phyloP scores from a whole-genome alignment of 2,113 vertebrate species.

The Monopterus albus region DNA sequence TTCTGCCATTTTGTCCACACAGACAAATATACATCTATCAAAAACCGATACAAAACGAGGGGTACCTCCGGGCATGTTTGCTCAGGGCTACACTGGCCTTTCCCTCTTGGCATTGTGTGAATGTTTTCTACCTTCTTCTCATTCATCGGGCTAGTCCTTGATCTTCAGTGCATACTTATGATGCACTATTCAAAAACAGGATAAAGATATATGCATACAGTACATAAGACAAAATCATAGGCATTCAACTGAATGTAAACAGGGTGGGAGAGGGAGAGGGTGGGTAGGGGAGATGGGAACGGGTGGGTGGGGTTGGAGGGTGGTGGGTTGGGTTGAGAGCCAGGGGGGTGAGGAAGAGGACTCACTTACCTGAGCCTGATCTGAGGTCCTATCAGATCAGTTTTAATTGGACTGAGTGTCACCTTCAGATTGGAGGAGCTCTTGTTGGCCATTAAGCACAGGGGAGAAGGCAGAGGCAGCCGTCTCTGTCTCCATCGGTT shows the following conservation, averaged over 20 bases:
- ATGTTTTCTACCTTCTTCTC: constrained; percentile 93
- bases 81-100: constrained; percentile 99
- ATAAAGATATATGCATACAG: constrained; percentile 80
- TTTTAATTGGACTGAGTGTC: constrained; percentile 99
- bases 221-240: constrained; percentile 81
- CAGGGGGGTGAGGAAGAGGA: constrained; percentile 88
- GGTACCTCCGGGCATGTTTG: constrained; percentile 97
- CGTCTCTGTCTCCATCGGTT: constrained; percentile 91
- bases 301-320: constrained; percentile 71
- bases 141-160: constrained; percentile 94
- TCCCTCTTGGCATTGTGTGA: constrained; percentile 94
- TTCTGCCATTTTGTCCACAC: constrained; percentile 69
- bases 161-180: constrained; percentile 99
- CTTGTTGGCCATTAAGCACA: constrained; percentile 97
- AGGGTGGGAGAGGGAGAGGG: constrained; percentile 84
- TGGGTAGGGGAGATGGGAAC: constrained; percentile 67
- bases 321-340: constrained; percentile 77
- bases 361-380: constrained; percentile 99
- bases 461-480: constrained; percentile 79
- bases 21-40: constrained; percentile 76
- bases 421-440: constrained; percentile 99
- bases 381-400: constrained; percentile 99
- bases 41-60: constrained; percentile 91
- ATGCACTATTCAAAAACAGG: constrained; percentile 99
- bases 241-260: constrained; percentile 88